Evolutionary conservation across 2,888 invertebrate species (phyloP), one percentile per base, ranked within the genome.

Genomic region (Danaus chrysippus): DNA sequence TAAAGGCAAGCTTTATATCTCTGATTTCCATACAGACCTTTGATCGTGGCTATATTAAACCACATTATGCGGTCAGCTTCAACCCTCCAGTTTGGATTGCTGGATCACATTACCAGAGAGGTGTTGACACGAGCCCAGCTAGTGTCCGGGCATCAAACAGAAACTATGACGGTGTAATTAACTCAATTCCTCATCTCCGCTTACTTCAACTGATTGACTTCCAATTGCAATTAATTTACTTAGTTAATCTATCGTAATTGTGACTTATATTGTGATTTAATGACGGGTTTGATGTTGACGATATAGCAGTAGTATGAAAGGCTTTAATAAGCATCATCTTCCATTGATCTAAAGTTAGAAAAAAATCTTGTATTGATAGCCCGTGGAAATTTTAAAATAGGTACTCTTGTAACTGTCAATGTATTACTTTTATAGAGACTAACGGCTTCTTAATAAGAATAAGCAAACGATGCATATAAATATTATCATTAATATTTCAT

Each of bases 51-150:
- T 63, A 63, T 67, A 68, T 68, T 65, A 68, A 64, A 82, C 86
- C 83, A 70, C 83, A 80, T 71, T 71, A 74, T 74, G 82, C 79
- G 85, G 84, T 82, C 82, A 77, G 74, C 71, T 74, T 77, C 77
- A 77, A 82, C 83, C 81, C 79, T 78, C 78, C 76, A 76, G 81
- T 81, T 79, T 79, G 78, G 76, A 82, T 81, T 78, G 77, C 75
- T 73, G 73, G 78, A 84, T 87, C 85, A 78, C 78, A 82, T 87
- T 84, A 82, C 83, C 72, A 72, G 70, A 77, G 79, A 86, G 81
- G 82, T 83, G 83, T 86, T 84, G 83, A 85, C 83, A 76, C 75
- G 75, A 68, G 73, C 77, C 71, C 77, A 76, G 69, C 75, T 73
- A 81, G 77, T 77, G 75, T 76, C 76, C 76, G 75, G 70, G 78